phyloP scores from a whole-genome alignment of 2,797 vertebrate species.

The Pampus argenteus region DNA sequence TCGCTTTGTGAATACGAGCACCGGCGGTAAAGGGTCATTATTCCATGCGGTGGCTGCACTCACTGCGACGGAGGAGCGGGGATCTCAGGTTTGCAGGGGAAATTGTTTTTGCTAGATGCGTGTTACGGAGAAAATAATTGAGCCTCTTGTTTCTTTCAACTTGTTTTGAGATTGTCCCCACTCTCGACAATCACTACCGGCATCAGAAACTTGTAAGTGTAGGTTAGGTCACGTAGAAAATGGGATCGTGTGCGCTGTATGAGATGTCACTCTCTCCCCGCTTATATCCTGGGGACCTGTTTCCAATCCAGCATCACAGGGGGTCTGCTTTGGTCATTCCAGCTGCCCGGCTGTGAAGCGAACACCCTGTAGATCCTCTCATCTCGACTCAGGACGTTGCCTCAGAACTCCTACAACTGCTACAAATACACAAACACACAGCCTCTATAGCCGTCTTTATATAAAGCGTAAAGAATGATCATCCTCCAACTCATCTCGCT shows the following conservation, averaged over 20 bases:
- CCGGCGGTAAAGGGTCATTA: too few species aligned
- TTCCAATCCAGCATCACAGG: conserved; percentile 35
- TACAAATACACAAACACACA: background rate
- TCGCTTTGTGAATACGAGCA: too few species aligned
- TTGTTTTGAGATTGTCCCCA: background rate
- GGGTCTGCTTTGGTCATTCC: conserved; percentile 35
- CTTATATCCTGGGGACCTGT: background rate
- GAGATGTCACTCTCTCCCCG: background rate
- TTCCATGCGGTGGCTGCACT: too few species aligned
- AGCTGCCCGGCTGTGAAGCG: conserved; percentile 26
- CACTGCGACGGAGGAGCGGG: too few species aligned
- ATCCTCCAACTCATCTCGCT: background rate
- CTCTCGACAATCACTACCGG: background rate
- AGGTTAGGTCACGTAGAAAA: too few species aligned
- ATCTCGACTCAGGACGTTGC: conserved; percentile 24
- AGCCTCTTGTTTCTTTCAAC: background rate
- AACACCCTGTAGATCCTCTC: conserved; percentile 28
- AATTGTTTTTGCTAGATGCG: background rate
- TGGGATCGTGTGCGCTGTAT: too few species aligned
- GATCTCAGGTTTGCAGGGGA: background rate
- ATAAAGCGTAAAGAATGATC: too few species aligned
- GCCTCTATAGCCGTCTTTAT: too few species aligned
- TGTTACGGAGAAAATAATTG: background rate
- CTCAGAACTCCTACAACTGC: conserved; percentile 27
- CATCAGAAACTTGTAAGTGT: background rate